Evolutionary conservation across 2,888 invertebrate genomes (phyloP), one percentile per base, ranked within the genome.

Genomic region (Agrochola lota): DNA sequence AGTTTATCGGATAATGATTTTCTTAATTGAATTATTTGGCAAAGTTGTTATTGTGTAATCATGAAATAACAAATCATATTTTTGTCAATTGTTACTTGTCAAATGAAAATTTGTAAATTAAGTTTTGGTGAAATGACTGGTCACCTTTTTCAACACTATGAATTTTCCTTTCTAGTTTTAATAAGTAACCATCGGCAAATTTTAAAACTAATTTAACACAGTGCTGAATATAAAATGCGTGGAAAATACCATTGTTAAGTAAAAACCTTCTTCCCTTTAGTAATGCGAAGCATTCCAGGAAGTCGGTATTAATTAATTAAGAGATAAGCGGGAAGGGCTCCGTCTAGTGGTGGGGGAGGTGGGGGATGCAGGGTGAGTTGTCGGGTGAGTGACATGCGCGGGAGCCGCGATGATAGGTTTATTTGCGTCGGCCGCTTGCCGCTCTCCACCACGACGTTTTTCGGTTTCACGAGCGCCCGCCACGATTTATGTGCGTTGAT

Each of bases 401-500:
- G 43, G 66, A 63, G 71, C n/a, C 59, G 64, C 52, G 43, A 57
- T 76, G 80, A 82, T 72, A 85, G 85, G 90, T 90, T 90, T 88
- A 89, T 89, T 75, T 71, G 72, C 76, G 73, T 78, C 81, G 78
- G 70, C 26, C 23, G 43, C 57, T 66, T 30, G 64, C 71, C 82
- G 79, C 78, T 52, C 30, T 49, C 40, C 43, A n/a, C 17, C 43
- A 76, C 72, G 80, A 57, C 77, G 60, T 81, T 87, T 84, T 83
- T 77, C 79, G 72, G 74, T 74, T 85, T 80, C 60, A 76, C 60
- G 49, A 66, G 77, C 71, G 67, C 52, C 64, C 43, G 26, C 62
- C 68, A 66, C 70, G 80, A 88, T 86, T 89, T 85, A 88, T 85
- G 78, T 67, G 74, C 66, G 95, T 90, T 98, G 68, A 84, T 86